A percentile compares a stretch with the other conserved stretches of the same genome.
phyloP scores from a whole-genome alignment of 2,113 vertebrate species.

The Xiphophorus hellerii region DNA sequence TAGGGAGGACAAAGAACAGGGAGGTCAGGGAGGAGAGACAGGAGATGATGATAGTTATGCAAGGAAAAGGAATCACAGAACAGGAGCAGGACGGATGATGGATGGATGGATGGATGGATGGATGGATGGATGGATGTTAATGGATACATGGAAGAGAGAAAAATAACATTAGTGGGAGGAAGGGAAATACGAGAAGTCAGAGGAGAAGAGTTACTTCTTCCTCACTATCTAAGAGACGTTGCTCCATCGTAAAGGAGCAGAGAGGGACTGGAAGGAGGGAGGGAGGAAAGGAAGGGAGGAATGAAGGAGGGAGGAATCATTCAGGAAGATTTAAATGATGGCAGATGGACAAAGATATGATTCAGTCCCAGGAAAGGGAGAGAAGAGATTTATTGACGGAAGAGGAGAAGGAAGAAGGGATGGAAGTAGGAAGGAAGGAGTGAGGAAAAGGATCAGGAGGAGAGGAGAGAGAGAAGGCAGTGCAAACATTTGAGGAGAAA shows the following conservation, averaged over 20 bases:
- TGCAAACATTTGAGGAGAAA: slow-evolving; percentile 50
- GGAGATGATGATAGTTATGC: slow-evolving; percentile 5
- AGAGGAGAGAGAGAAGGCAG: slow-evolving; percentile 29
- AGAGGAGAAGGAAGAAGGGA: slow-evolving; percentile 3
- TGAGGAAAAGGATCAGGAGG: slow-evolving; percentile 8
- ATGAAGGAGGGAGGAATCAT: slow-evolving; percentile 27
- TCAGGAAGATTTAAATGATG: slow-evolving; percentile 27
- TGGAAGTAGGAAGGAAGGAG: not conserved
- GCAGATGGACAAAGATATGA: slow-evolving; percentile 8
- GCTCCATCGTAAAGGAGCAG: slow-evolving; percentile 8
- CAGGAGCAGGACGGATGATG: not conserved
- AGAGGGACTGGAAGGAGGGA: not conserved
- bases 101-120: not conserved
- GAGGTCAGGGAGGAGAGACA: not conserved
- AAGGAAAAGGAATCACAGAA: slow-evolving; percentile 20
- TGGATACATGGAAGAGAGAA: slow-evolving; percentile 39
- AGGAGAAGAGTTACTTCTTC: slow-evolving; percentile 40
- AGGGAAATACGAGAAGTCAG: slow-evolving; percentile 25
- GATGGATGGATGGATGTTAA: not conserved
- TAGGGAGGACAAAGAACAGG: not conserved
- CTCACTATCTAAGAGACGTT: slow-evolving; percentile 32
- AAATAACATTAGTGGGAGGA: slow-evolving; percentile 54
- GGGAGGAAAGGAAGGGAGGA: slow-evolving; percentile 1
- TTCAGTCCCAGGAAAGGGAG: slow-evolving; percentile 21
- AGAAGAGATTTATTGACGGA: slow-evolving; percentile 10